Evolutionary conservation across 2,888 invertebrate genomes (phyloP).

Genomic region (Acanthopleura granulata): DNA sequence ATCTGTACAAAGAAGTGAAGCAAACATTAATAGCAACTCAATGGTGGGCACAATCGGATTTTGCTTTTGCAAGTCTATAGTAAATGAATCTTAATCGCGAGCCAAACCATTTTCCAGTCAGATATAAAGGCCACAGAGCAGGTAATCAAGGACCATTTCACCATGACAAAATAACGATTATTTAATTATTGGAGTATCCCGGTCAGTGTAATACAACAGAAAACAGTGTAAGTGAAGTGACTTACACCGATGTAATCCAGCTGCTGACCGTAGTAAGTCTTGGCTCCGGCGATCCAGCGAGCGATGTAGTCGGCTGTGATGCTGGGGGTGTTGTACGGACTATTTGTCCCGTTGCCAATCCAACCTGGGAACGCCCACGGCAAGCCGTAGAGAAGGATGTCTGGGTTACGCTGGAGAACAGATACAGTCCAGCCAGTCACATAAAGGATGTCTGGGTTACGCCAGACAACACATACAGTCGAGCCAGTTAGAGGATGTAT

Average conservation of each 20-base stretch:
- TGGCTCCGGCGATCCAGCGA: slow-evolving; percentile 59
- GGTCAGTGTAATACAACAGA: background rate
- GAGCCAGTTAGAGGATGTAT: too few species aligned
- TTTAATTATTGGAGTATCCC: too few species aligned
- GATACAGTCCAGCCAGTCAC: too few species aligned
- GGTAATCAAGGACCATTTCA: too few species aligned
- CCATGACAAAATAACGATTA: too few species aligned
- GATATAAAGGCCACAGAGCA: too few species aligned
- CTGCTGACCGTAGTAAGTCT: slow-evolving; percentile 41
- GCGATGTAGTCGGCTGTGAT: slow-evolving; percentile 47
- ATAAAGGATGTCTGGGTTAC: slow-evolving; percentile 49
- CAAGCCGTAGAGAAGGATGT: slow-evolving; percentile 49
- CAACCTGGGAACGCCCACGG: slow-evolving; percentile 61
- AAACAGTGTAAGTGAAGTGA: background rate
- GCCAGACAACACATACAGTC: slow-evolving; percentile 22
- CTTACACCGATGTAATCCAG: slow-evolving; percentile 60
- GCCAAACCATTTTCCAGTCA: too few species aligned
- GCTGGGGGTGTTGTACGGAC: slow-evolving; percentile 40
- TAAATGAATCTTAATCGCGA: too few species aligned
- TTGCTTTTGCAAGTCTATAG: too few species aligned
- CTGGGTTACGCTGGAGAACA: slow-evolving; percentile 45
- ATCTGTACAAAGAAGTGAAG: slow-evolving; percentile 43
- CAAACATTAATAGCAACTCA: background rate
- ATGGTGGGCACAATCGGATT: too few species aligned
- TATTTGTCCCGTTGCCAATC: slow-evolving; percentile 38